phyloP scores from a whole-genome alignment of 1,140 invertebrate species.

The Drosophila triauraria region DNA sequence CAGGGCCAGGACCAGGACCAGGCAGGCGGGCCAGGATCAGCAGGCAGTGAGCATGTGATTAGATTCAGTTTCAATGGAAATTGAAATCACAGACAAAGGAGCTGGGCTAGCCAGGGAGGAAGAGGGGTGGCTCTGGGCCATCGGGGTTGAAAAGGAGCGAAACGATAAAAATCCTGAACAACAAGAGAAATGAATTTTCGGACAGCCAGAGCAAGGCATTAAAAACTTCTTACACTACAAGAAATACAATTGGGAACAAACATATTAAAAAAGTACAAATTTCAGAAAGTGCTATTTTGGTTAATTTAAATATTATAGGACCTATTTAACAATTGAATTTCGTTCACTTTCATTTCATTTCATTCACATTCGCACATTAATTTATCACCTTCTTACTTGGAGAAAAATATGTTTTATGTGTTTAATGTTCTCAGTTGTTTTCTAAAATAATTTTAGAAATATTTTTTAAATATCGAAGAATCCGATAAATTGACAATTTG shows the following conservation, averaged over 20 bases:
- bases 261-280: no score
- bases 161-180: constrained; percentile 60
- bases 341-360: no score
- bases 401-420: background rate
- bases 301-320: no score
- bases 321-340: no score
- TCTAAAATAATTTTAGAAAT: no score
- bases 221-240: constrained; percentile 39
- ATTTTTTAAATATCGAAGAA: no score
- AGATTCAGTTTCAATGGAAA: constrained; percentile 83
- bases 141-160: constrained; percentile 64
- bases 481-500: no score
- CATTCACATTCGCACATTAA: no score
- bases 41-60: constrained; percentile 77
- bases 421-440: no score
- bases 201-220: constrained; percentile 39
- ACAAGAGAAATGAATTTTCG: constrained; percentile 60
- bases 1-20: constrained; percentile 31
- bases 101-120: constrained; percentile 1
- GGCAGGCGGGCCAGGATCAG: constrained; percentile 60
- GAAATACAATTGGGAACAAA: no score
- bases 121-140: constrained; percentile 31
- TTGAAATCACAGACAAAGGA: constrained; percentile 81
- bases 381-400: no score
- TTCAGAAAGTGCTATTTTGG: no score